Evolutionary conservation across 2,113 vertebrate species (phyloP), one percentile per base, ranked within the genome.

Genomic region (Perca fluviatilis): DNA sequence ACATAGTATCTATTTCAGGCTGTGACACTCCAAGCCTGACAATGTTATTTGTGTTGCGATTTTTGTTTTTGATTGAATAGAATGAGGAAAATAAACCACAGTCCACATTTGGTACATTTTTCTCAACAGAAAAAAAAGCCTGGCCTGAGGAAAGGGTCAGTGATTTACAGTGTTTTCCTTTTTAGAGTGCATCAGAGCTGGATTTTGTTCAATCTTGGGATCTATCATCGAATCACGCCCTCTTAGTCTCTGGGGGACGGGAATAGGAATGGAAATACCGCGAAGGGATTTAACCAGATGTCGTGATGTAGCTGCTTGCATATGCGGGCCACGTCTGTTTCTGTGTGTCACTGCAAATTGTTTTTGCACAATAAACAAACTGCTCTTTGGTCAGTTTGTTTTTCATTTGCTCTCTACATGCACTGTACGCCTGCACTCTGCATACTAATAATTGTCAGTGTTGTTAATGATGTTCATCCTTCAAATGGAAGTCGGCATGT

Each of bases 131-230:
- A 10, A 25, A 36, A 19, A 72, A 53, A n/a, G 1, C 1, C 3
- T 40, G 9, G 8, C 16, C 14, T 40, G 15, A 51, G 33, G 62
- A 21, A 57, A 40, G 23, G 5, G 8, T 60, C 1, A 6, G 6
- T 69, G 49, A 72, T 68, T 86, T 64, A 74, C n/a, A 10, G 30
- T 73, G 51, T 69, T 64, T 69, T 79, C 67, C 58, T 85, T 58
- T 57, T 70, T 50, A 10, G 47, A 73, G n/a, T 33, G 23, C n/a
- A 54, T 77, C 23, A 19, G 9, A 33, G 33, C 27, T 75, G 74
- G 51, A 72, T 56, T n/a, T 58, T 76, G 25, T 58, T 88, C 49
- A 75, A 40, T 68, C 16, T 79, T 77, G 16, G 46, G 47, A 77
- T 73, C n/a, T 15, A 77, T 79, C 36, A 46, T 85, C 6, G 43